phyloP scores from a whole-genome alignment of 2,888 invertebrate genomes.

The Chymomyza caudatula region DNA sequence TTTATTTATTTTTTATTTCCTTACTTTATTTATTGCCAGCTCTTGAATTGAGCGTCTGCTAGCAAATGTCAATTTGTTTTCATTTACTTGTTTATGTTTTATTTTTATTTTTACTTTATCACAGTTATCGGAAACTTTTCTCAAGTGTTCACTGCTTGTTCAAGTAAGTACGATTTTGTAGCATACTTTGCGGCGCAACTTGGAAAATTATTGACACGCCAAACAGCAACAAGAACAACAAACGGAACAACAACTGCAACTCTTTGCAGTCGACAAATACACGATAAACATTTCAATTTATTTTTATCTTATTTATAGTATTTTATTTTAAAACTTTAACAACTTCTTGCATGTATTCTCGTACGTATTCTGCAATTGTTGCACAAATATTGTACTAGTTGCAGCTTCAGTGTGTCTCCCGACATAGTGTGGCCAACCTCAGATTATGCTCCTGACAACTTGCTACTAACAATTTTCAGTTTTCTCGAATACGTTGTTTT shows the following conservation, averaged over 20 bases:
- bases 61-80: slow-evolving; percentile 38
- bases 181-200: not conserved
- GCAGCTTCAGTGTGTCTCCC: not conserved
- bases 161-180: slow-evolving; percentile 30
- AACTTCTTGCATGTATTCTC: slow-evolving; percentile 15
- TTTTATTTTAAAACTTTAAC: slow-evolving; percentile 44
- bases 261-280: slow-evolving; percentile 15
- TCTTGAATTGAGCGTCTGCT: slow-evolving; percentile 11
- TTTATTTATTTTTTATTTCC: not conserved
- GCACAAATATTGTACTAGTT: slow-evolving; percentile 7
- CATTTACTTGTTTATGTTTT: slow-evolving; percentile 2
- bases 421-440: not conserved
- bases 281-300: slow-evolving; percentile 40
- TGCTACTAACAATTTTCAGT: slow-evolving; percentile 27
- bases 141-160: slow-evolving; percentile 6
- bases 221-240: slow-evolving; percentile 20
- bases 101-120: slow-evolving; percentile 16
- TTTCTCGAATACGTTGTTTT: too few species aligned
- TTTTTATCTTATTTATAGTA: not conserved
- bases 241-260: slow-evolving; percentile 12
- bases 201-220: slow-evolving; percentile 30
- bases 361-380: not conserved
- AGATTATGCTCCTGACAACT: slow-evolving; percentile 45
- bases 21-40: not conserved
- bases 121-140: slow-evolving; percentile 4